Evolutionary conservation across 1,140 invertebrate species (phyloP).

Genomic region (Cotesia typhae): DNA sequence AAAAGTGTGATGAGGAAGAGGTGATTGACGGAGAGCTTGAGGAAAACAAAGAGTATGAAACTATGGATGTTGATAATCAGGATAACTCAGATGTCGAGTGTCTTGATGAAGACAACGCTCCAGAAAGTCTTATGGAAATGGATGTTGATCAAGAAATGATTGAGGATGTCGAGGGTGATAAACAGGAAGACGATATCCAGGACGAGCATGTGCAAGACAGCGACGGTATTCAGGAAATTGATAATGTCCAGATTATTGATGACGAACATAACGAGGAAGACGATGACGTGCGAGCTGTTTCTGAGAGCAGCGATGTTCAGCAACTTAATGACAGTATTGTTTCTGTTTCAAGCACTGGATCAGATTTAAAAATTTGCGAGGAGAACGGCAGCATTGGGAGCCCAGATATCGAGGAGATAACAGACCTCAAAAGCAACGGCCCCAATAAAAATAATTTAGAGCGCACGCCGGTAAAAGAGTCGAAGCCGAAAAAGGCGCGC

Average conservation of each 20-base stretch:
- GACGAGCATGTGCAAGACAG: slow-evolving; percentile 48
- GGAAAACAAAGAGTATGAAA: slow-evolving; percentile 24
- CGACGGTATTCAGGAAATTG: too few species aligned
- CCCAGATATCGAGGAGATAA: slow-evolving; percentile 62
- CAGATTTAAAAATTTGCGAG: slow-evolving; percentile 57
- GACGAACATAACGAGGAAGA: slow-evolving; percentile 41
- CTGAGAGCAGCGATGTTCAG: slow-evolving; percentile 40
- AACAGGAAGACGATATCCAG: slow-evolving; percentile 47
- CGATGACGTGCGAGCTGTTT: slow-evolving; percentile 38
- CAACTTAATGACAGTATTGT: slow-evolving; percentile 44
- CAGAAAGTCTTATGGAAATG: slow-evolving; percentile 16
- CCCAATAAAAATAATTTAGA: slow-evolving; percentile 44
- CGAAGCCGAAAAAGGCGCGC: slow-evolving; percentile 56
- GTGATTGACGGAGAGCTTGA: slow-evolving; percentile 46
- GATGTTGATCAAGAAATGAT: slow-evolving; percentile 40
- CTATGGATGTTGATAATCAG: slow-evolving; percentile 59
- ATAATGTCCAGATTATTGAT: slow-evolving; percentile 36
- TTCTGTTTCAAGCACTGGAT: slow-evolving; percentile 49
- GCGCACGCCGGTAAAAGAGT: slow-evolving; percentile 39
- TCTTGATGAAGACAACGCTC: slow-evolving; percentile 52
- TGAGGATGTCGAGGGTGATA: slow-evolving; percentile 43
- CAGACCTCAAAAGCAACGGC: slow-evolving; percentile 53
- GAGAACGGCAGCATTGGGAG: slow-evolving; percentile 61
- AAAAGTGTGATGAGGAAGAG: slow-evolving; percentile 41
- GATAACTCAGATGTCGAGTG: slow-evolving; percentile 62